Evolutionary conservation across 2,797 vertebrate genomes (phyloP).

Genomic region (Allenopithecus nigroviridis): DNA sequence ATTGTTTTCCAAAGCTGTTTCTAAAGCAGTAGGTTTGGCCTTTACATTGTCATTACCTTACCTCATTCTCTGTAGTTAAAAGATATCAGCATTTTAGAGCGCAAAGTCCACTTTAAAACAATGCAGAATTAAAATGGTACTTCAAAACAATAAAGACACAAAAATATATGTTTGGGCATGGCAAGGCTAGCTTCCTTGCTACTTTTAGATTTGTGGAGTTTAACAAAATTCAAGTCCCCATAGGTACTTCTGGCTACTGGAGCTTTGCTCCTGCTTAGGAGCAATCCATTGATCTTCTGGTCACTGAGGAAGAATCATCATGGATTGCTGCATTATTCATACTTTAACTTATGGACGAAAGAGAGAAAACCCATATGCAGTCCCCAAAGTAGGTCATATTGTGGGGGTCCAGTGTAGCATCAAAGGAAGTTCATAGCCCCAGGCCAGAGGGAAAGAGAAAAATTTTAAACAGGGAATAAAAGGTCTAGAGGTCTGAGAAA

Average conservation of each 20-base stretch:
- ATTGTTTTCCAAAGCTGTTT: not conserved
- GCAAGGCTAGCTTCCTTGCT: not conserved
- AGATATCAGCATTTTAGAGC: not conserved
- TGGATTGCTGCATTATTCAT: not conserved
- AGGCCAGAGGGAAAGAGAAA: not conserved
- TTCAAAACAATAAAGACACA: not conserved
- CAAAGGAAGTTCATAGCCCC: not conserved
- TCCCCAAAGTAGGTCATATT: not conserved
- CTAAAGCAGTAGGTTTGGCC: not conserved
- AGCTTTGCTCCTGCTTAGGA: not conserved
- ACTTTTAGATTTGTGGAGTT: not conserved
- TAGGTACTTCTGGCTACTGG: not conserved
- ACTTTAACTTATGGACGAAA: not conserved
- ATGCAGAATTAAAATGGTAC: not conserved
- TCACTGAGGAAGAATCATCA: not conserved
- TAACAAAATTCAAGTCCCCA: not conserved
- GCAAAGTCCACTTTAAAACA: not conserved
- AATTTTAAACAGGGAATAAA: not conserved
- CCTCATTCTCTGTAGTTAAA: not conserved
- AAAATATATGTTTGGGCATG: not conserved
- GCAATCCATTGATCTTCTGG: not conserved
- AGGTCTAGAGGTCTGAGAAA: not conserved
- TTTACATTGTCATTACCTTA: not conserved
- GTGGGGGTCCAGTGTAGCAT: not conserved
- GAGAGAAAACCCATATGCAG: not conserved